Percentiles rank a stretch among this genome's conserved stretches.
phyloP scores from a whole-genome alignment of 1,140 invertebrate species.

The Argopecten irradians region DNA sequence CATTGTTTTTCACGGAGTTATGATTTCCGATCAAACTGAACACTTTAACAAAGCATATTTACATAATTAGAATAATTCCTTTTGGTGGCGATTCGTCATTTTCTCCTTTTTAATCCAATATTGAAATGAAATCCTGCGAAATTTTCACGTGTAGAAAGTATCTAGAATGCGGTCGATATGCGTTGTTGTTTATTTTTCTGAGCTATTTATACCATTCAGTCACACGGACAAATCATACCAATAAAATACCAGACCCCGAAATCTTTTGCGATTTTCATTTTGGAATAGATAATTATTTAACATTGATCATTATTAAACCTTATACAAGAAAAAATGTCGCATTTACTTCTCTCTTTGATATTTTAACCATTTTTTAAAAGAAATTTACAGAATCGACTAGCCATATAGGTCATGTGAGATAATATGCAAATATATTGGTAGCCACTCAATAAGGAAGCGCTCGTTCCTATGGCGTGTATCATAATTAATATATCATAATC shows the following conservation, averaged over 20 bases:
- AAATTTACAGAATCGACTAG: not conserved
- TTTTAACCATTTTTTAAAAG: no score
- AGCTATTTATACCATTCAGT: slow-evolving; percentile 1
- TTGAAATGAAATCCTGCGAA: not conserved
- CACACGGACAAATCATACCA: not conserved
- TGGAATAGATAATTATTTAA: no score
- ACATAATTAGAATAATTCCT: not conserved
- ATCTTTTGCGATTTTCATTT: not conserved
- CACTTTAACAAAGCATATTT: not conserved
- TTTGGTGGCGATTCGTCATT: not conserved
- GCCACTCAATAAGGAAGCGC: not conserved
- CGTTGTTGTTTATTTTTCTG: slow-evolving; percentile 11
- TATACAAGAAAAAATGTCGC: no score
- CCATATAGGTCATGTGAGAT: slow-evolving; percentile 8
- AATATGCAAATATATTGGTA: not conserved
- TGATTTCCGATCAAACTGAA: not conserved
- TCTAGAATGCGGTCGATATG: not conserved
- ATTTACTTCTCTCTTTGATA: no score
- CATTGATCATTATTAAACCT: not conserved
- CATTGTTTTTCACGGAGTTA: not conserved
- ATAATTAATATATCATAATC: not conserved
- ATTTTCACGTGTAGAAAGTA: not conserved
- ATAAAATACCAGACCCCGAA: not conserved
- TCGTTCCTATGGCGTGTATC: no score
- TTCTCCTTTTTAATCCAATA: not conserved